phyloP scores from a whole-genome alignment of 2,797 vertebrate species.

The Macropus fuliginosus region DNA sequence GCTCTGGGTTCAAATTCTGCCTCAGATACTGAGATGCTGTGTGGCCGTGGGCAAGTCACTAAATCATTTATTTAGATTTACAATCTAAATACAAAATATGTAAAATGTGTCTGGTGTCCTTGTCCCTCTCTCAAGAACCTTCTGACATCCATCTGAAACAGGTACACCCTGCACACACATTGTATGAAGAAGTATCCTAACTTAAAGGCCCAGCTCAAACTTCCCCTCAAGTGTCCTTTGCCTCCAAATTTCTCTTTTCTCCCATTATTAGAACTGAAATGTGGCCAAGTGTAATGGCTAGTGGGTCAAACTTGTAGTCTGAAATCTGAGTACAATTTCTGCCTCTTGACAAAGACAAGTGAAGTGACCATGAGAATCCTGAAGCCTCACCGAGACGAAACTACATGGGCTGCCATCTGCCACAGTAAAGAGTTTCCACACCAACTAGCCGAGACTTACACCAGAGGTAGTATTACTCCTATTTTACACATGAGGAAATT shows the following conservation, averaged over 20 bases:
- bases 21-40: too few species aligned
- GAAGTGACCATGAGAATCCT: background rate
- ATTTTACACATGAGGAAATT: background rate
- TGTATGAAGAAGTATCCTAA: background rate
- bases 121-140: background rate
- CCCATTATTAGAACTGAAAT: background rate
- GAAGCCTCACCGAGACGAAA: background rate
- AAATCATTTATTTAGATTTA: background rate
- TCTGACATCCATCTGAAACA: background rate
- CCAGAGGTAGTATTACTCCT: background rate
- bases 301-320: background rate
- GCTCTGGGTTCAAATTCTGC: too few species aligned
- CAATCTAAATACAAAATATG: background rate
- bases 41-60: too few species aligned
- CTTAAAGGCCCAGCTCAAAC: background rate
- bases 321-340: background rate
- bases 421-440: background rate
- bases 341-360: background rate
- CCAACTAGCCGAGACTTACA: background rate
- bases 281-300: background rate
- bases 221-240: background rate
- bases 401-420: background rate
- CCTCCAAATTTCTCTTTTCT: background rate
- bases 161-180: background rate
- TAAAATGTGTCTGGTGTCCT: background rate